Conservation (phyloP, 2,888 invertebrate genomes). For the Andrena fulva region DNA sequence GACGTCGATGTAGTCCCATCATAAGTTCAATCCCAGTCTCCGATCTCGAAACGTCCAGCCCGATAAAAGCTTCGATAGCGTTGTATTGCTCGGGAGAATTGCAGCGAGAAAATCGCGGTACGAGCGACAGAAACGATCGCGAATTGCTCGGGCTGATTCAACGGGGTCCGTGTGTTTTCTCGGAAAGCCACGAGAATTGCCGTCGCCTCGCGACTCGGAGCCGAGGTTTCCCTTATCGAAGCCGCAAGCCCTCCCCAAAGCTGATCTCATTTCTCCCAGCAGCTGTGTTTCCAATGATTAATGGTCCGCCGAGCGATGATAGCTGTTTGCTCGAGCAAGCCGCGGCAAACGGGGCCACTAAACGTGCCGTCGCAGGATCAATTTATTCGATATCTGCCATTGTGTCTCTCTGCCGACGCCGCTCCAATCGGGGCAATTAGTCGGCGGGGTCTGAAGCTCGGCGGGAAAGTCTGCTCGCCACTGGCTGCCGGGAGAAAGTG, state of each 20-base stretch:
- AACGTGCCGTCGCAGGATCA: constrained; percentile 26
- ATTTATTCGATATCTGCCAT: constrained; percentile 32
- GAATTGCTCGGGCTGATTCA: background rate
- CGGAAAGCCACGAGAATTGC: constrained; percentile 17
- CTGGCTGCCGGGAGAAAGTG: constrained; percentile 10
- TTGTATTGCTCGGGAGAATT: background rate
- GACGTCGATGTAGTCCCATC: background rate
- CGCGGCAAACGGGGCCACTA: constrained; percentile 57
- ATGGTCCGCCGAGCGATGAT: constrained; percentile 70
- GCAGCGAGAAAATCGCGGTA: background rate
- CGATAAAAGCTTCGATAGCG: background rate
- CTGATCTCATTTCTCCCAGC: constrained; percentile 41
- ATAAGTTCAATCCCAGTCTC: background rate
- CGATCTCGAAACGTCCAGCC: background rate
- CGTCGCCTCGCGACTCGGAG: constrained; percentile 8
- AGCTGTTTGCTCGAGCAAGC: constrained; percentile 61
- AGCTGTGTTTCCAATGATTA: constrained; percentile 67
- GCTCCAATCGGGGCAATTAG: constrained; percentile 28
- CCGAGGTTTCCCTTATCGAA: constrained; percentile 45
- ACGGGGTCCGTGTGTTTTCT: background rate
- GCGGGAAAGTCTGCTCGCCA: background rate
- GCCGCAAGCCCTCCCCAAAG: constrained; percentile 32
- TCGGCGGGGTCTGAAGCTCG: background rate
- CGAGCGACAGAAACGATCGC: background rate
- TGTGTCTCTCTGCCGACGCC: constrained; percentile 6